Base-by-base conservation (phyloP, 2,797 vertebrate genomes). In the Jordanella pulchra region DNA sequence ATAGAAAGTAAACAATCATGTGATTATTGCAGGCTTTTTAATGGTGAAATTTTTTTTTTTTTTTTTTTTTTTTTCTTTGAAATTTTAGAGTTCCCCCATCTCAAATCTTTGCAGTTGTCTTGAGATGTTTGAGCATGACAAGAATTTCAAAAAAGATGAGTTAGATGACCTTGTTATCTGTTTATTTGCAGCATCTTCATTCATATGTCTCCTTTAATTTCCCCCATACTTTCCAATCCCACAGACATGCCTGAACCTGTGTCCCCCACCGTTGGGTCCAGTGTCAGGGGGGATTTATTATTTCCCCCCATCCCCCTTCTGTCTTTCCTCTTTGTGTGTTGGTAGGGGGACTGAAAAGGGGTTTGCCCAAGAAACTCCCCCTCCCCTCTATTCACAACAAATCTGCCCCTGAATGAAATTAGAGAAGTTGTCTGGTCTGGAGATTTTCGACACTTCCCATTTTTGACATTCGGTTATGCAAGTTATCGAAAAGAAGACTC, bases 181-280 rank as follows among this genome's bases (percentile, higher is more conserved):
- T 13, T 6, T 15, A 5, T 14, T n/a, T 42, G 35, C 23, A 44
- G 13, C 53, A 14, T 12, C 39, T 25, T 63, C n/a, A 44, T n/a
- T 63, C 1, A 42, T 15, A 14, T 25, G n/a, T 44, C 42, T 25
- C 23, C 23, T 9, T 15, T 27, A 11, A 5, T 48, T 32, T 48
- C 5, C 6, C 45, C n/a, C 10, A 12, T 4, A 17, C 30, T 18
- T 5, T 7, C 23, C 75, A 65, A 69, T 18, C 63, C 75, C 47
- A 55, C 60, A 66, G 83, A 83, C 88, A 80, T 79, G 88, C 86
- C 79, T 78, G 56, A 82, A 89, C 86, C 65, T 80, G 87, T 87
- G 7, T 39, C 35, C 35, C 53, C 78, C 75, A 78, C 42, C 50
- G 72, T 42, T 61, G 78, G 72, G 78, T 82, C 76, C 65, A 82